A percentile compares a stretch with the other conserved stretches of the same genome.
Conservation (phyloP, 2,113 vertebrate species). For the Nothobranchius furzeri region DNA sequence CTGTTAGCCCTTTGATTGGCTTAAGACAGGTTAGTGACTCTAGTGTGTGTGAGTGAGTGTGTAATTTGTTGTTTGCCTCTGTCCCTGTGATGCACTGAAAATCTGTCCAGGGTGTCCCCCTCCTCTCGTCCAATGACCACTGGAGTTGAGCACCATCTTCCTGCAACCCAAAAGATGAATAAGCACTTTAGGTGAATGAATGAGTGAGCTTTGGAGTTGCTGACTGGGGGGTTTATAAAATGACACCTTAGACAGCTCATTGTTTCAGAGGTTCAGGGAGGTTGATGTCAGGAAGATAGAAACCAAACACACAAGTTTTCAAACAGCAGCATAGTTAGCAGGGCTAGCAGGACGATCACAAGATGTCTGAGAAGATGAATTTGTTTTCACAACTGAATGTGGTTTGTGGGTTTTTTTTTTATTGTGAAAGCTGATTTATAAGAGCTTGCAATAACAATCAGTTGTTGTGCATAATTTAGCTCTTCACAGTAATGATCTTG, state of each 20-base stretch:
- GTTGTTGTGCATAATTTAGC: background rate
- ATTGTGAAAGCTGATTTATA: conserved; percentile 32
- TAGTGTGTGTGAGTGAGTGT: too few species aligned
- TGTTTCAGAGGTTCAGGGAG: conserved; percentile 10
- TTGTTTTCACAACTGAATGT: conserved; percentile 22
- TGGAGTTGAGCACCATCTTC: too few species aligned
- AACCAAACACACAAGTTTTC: background rate
- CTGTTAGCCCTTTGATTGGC: too few species aligned
- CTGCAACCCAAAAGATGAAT: too few species aligned
- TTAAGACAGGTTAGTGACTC: too few species aligned
- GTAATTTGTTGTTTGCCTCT: too few species aligned
- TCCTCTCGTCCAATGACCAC: too few species aligned
- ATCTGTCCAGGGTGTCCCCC: too few species aligned
- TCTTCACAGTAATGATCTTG: background rate
- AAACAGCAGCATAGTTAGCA: background rate
- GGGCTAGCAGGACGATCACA: background rate
- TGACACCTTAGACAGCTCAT: background rate
- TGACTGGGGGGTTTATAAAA: too few species aligned
- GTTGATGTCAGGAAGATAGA: background rate
- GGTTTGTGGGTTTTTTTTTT: conserved; percentile 29
- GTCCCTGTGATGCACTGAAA: too few species aligned
- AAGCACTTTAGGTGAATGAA: too few species aligned
- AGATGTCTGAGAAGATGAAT: background rate
- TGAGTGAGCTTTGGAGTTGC: too few species aligned
- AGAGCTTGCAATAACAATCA: conserved; percentile 28